Base-by-base conservation (phyloP, 2,888 invertebrate genomes). In the Coleophora flavipennella region DNA sequence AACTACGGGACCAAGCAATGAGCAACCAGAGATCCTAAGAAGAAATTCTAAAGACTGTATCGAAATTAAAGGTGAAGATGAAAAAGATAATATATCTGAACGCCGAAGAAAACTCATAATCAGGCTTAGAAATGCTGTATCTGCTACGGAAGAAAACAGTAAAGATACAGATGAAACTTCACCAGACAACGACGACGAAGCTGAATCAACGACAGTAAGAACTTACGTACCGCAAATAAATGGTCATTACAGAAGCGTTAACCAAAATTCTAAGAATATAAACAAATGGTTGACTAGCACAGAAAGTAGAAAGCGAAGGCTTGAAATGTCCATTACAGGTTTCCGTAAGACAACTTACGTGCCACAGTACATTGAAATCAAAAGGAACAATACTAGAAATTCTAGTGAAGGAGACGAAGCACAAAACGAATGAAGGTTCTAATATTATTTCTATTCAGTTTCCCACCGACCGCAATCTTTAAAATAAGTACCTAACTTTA, bases 221-320 rank as follows among this genome's bases (percentile, higher is more conserved):
- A 75, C 71, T 1, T 78, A 76, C 37, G 73, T 77, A 13, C 80
- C 79, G 3, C 79, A 74, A 55, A 71, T 75, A 36, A 84, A 83
- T 45, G 79, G 83, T 9, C 84, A 83, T 50, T 77, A 79, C 35
- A 66, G 80, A 54, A 75, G 63, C 45, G 53, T 69, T 10, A 66
- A 65, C 43, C 62, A 62, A 44, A 70, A 71, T 46, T 57, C 59
- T 1, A 55, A 52, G 44, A 63, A 55, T 29, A 53, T 70, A 33
- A 64, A 62, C 35, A 54, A 50, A 31, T 57, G 63, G 44, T 42
- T 68, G 9, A 59, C 62, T 39, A 67, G 59, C 45, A 51, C 65
- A 13, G 72, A 74, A 45, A 61, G 42, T 36, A 68, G 72, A 45
- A 78, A 70, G 44, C 68, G 65, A 34, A 64, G 60, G 39, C 51